Conservation (phyloP, 2,888 invertebrate species). For the Acleris holmiana region DNA sequence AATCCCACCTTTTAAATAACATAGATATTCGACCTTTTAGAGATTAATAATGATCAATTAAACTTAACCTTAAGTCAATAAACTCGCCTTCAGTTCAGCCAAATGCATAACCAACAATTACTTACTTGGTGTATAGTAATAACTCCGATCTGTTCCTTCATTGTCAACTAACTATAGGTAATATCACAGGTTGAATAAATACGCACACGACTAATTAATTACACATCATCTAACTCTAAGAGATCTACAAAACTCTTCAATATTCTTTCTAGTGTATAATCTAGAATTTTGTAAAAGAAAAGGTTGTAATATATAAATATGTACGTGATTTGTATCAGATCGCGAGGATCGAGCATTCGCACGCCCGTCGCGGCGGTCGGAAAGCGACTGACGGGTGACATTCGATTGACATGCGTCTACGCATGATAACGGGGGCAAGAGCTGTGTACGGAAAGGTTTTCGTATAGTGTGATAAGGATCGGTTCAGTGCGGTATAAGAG, state of each 20-base stretch:
- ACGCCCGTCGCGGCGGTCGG: slow-evolving; percentile 53
- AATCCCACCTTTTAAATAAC: too few species aligned
- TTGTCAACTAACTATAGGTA: slow-evolving; percentile 18
- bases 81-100: too few species aligned
- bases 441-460: neutral
- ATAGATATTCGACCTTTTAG: too few species aligned
- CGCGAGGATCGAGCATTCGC: slow-evolving; percentile 61
- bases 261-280: slow-evolving; percentile 41
- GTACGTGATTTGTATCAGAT: slow-evolving; percentile 57
- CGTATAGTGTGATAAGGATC: neutral
- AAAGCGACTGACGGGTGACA: slow-evolving; percentile 62
- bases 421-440: slow-evolving; percentile 40
- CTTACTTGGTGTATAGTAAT: slow-evolving; percentile 36
- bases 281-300: slow-evolving; percentile 66
- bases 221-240: slow-evolving; percentile 1
- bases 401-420: slow-evolving; percentile 53
- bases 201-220: neutral
- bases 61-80: too few species aligned
- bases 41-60: too few species aligned
- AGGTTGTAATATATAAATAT: slow-evolving; percentile 68
- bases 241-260: neutral
- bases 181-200: slow-evolving; percentile 37
- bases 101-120: neutral
- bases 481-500: too few species aligned
- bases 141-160: slow-evolving; percentile 31